Percentiles rank a stretch among this genome's conserved stretches.
These are phyloP conservation scores for Drosophila ezoana DNA, from an alignment of 2,888 invertebrate species.

Conservation along the genomic window DNA sequence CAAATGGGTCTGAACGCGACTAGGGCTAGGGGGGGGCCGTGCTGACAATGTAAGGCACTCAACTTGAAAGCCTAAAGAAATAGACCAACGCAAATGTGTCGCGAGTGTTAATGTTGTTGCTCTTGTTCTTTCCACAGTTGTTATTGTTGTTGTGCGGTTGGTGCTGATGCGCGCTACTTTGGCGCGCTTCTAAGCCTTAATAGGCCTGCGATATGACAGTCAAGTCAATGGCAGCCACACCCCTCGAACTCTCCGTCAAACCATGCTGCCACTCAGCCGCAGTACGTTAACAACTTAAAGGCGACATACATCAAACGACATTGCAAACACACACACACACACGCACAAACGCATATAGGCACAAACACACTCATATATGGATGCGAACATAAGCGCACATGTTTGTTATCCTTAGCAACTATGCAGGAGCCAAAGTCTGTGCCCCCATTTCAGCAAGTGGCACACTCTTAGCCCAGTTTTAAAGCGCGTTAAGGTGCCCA, in stretches of 20 bases:
- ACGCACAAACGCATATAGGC: background rate
- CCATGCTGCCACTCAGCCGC: slow-evolving; percentile 17
- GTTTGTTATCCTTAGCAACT: slow-evolving; percentile 31
- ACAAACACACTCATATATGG: background rate
- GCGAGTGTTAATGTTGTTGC: slow-evolving; percentile 39
- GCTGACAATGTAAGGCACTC: slow-evolving; percentile 63
- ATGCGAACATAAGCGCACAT: slow-evolving; percentile 4
- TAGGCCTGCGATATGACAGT: slow-evolving; percentile 58
- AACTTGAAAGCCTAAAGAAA: slow-evolving; percentile 69
- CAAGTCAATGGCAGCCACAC: slow-evolving; percentile 27
- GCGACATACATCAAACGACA: slow-evolving; percentile 34
- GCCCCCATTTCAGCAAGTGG: slow-evolving; percentile 27
- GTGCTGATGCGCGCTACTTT: slow-evolving; percentile 41
- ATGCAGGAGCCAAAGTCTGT: slow-evolving; percentile 11
- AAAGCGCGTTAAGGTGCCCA: slow-evolving; percentile 40
- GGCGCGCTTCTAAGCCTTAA: slow-evolving; percentile 59
- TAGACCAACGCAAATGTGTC: slow-evolving; percentile 59
- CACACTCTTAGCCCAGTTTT: slow-evolving; percentile 43
- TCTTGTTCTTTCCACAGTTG: slow-evolving; percentile 7
- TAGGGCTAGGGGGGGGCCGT: background rate
- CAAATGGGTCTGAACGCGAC: slow-evolving; percentile 55
- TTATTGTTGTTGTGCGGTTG: slow-evolving; percentile 35
- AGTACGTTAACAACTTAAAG: slow-evolving; percentile 27
- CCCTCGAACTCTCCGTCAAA: background rate
- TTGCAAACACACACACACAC: background rate